Base-by-base conservation (phyloP, 2,113 vertebrate genomes). In the Actenoides lindsayi region DNA sequence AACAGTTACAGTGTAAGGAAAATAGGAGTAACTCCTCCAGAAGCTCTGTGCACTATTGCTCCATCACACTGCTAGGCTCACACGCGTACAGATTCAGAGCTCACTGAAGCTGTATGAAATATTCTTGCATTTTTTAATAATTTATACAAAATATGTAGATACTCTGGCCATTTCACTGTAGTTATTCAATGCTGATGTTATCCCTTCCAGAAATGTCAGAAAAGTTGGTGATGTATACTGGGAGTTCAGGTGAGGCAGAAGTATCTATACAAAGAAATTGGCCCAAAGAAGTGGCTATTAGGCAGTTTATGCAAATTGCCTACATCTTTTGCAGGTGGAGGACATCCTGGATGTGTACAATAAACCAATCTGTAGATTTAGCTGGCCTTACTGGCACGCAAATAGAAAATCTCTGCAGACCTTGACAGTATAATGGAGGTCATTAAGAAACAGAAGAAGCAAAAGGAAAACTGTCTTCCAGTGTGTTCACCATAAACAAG, bases 51-150 rank as follows among this genome's bases (percentile, higher is more conserved):
- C 48, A 65, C n/a, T 4, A 1, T 75, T 90, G 74, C 31, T 95
- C 60, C 64, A 60, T 70, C 5, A 5, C 1, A 1, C n/a, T 23
- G 2, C 42, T 64, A 77, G 65, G 56, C 44, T 91, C 37, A 50
- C 25, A 56, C 25, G 94, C 8, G 2, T 48, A 80, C 21, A 63
- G n/a, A 51, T 71, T 71, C 80, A 89, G 67, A 78, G 50, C 28
- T 75, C 31, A 8, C 48, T 77, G 41, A 75, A 16, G 48, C 67
- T 75, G 48, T 78, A 86, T 0, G 5, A 51, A 87, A 94, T 42
- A 76, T 42, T 81, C 27, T 54, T 60, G 18, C 13, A 39, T 91
- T 91, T 63, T 92, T 92, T 44, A 81, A 90, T 89, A 91, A 95
- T 91, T 93, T 62, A 71, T 48, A 77, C 71, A 83, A 84, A 93